Conservation (phyloP, 2,888 invertebrate genomes). For the Ochropleura leucogaster region DNA sequence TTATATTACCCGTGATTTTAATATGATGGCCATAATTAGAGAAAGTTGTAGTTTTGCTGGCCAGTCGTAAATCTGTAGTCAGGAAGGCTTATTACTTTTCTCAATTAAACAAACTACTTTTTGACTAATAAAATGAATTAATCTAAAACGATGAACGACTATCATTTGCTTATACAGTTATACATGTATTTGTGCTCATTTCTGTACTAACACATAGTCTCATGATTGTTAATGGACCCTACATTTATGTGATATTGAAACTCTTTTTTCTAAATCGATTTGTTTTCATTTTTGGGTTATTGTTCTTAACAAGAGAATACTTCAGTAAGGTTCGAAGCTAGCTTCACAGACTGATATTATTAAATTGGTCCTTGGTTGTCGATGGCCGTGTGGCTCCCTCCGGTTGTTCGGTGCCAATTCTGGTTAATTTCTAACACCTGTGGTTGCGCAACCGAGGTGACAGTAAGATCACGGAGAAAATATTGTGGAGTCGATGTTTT, state of each 20-base stretch:
- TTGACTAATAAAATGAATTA: slow-evolving; percentile 42
- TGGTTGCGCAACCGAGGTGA: slow-evolving; percentile 44
- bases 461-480: slow-evolving; percentile 47
- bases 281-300: slow-evolving; percentile 1
- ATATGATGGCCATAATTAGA: slow-evolving; percentile 50
- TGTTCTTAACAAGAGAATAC: slow-evolving; percentile 44
- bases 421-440: neutral
- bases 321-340: slow-evolving; percentile 14
- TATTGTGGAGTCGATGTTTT: slow-evolving; percentile 15
- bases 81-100: slow-evolving; percentile 33
- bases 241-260: neutral
- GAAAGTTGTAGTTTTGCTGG: slow-evolving; percentile 42
- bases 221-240: neutral
- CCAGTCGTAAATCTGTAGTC: slow-evolving; percentile 45
- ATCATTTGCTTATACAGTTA: slow-evolving; percentile 22
- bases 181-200: slow-evolving; percentile 13
- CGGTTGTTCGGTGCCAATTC: neutral
- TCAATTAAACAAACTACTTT: slow-evolving; percentile 49
- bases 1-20: slow-evolving; percentile 44
- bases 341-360: slow-evolving; percentile 20
- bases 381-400: neutral
- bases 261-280: neutral
- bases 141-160: slow-evolving; percentile 20
- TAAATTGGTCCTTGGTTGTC: slow-evolving; percentile 43
- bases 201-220: neutral